Percentiles rank a stretch among this genome's conserved stretches.
phyloP scores from a whole-genome alignment of 2,888 invertebrate genomes.

The Lasioglossum calceatum region DNA sequence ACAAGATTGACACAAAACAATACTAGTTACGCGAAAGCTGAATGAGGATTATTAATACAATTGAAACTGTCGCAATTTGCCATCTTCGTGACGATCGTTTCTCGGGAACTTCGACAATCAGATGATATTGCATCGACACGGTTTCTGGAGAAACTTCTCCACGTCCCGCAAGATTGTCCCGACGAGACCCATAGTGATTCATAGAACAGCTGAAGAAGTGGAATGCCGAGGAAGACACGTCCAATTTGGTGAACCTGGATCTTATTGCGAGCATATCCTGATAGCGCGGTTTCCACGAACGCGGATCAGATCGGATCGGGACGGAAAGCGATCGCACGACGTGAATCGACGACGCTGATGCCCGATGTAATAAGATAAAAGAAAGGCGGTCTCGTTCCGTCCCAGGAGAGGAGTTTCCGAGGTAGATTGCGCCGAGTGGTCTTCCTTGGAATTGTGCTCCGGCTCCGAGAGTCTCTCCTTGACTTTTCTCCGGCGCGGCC shows the following conservation, averaged over 20 bases:
- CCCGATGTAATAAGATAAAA: conserved; percentile 54
- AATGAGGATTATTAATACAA: no score
- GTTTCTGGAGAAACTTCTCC: neutral
- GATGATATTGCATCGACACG: neutral
- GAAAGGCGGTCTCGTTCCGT: conserved; percentile 38
- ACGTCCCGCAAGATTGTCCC: neutral
- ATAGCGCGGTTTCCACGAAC: conserved; percentile 36
- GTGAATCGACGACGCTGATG: conserved; percentile 17
- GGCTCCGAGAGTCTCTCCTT: conserved; percentile 50
- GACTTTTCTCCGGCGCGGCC: conserved; percentile 22
- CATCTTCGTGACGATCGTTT: neutral
- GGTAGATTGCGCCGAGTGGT: conserved; percentile 78
- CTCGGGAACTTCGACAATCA: neutral
- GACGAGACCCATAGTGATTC: neutral
- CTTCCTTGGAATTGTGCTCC: conserved; percentile 77
- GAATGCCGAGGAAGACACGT: conserved; percentile 9
- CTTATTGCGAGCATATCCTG: conserved; percentile 25
- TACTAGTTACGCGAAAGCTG: neutral
- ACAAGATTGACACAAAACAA: neutral
- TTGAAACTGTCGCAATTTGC: neutral
- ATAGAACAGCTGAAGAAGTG: conserved; percentile 6
- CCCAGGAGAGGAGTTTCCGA: conserved; percentile 48
- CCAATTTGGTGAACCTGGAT: conserved; percentile 23
- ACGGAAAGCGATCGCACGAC: conserved; percentile 35
- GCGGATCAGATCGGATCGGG: conserved; percentile 33